Evolutionary conservation across 2,888 invertebrate species (phyloP).

Genomic region (Yponomeuta malinellus): DNA sequence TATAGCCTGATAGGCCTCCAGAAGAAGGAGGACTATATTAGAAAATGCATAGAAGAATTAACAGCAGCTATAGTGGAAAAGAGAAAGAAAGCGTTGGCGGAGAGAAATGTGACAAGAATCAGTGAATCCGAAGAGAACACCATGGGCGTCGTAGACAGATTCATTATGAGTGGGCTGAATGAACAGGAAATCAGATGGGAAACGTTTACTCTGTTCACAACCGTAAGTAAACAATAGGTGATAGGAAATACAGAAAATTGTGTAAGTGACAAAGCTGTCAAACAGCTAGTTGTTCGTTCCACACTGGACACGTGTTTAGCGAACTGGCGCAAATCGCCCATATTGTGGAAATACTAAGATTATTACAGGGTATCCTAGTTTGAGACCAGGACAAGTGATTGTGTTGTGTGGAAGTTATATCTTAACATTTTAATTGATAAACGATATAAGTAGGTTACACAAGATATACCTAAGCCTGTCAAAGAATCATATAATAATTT

Average conservation of each 20-base stretch:
- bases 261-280: not conserved
- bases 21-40: conserved; percentile 29
- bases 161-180: conserved; percentile 41
- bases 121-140: conserved; percentile 27
- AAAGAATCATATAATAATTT: conserved; percentile 2
- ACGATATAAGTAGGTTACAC: not conserved
- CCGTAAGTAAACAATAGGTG: conserved; percentile 34
- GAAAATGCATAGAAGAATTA: conserved; percentile 35
- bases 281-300: not conserved
- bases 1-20: conserved; percentile 40
- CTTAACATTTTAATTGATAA: no score
- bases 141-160: conserved; percentile 47
- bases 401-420: no score
- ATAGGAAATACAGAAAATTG: no score
- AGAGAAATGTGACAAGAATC: conserved; percentile 15
- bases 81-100: conserved; percentile 32
- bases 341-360: no score
- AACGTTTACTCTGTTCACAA: conserved; percentile 50
- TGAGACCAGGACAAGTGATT: no score
- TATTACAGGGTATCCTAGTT: no score
- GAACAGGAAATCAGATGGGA: conserved; percentile 44
- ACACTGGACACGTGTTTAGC: not conserved
- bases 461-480: not conserved
- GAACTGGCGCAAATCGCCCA: no score
- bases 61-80: conserved; percentile 38